These are phyloP conservation scores for Tinea pellionella DNA, from an alignment of 2,888 invertebrate genomes.

Conservation along the genomic window DNA sequence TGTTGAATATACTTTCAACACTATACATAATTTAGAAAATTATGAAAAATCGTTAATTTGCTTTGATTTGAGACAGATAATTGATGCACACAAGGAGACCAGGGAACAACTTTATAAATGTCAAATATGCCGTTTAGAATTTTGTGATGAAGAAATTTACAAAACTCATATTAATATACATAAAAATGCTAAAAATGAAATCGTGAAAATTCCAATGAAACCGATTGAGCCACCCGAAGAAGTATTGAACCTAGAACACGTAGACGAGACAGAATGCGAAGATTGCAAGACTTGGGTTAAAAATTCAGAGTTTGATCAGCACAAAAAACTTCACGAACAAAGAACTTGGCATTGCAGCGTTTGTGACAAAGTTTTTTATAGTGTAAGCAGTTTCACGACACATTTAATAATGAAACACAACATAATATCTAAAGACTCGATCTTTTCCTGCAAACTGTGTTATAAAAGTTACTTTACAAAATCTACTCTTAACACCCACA, in stretches of 20 bases:
- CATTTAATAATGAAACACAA: conserved; percentile 7
- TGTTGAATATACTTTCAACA: background rate
- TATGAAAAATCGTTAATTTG: background rate
- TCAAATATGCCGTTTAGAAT: background rate
- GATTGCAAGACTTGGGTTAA: background rate
- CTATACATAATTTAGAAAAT: background rate
- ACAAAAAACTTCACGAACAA: background rate
- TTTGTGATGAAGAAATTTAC: background rate
- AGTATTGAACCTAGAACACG: background rate
- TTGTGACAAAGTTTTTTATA: background rate
- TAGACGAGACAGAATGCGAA: background rate
- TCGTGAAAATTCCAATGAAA: background rate
- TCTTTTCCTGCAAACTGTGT: background rate
- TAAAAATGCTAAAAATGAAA: background rate
- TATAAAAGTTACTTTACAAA: background rate
- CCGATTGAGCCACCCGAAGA: background rate
- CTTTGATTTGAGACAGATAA: background rate
- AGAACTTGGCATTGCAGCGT: background rate
- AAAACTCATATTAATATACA: background rate
- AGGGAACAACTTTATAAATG: background rate
- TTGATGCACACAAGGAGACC: background rate
- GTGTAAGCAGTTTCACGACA: background rate
- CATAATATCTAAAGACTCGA: background rate
- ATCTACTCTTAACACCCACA: background rate
- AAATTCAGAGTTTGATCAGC: background rate